Evolutionary conservation across 2,888 invertebrate genomes (phyloP).

Genomic region (Lagria hirta): DNA sequence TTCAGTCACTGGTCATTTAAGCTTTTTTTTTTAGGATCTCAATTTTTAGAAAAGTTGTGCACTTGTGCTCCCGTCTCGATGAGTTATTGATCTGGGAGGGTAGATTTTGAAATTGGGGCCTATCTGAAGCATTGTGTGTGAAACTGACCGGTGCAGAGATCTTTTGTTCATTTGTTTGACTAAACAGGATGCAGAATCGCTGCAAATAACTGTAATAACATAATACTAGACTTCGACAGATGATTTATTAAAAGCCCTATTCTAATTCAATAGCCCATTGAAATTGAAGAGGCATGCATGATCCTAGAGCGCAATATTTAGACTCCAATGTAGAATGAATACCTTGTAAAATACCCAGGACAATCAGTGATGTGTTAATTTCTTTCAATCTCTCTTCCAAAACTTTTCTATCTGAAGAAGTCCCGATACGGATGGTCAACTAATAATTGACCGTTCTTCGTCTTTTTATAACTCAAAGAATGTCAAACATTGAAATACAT

Average conservation of each 20-base stretch:
- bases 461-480: background rate
- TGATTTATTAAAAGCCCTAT: slow-evolving; percentile 49
- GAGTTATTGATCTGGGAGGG: slow-evolving; percentile 20
- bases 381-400: background rate
- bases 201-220: slow-evolving; percentile 51
- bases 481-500: slow-evolving; percentile 1
- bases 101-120: slow-evolving; percentile 29
- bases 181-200: slow-evolving; percentile 50
- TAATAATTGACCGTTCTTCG: background rate
- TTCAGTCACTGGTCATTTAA: too few relatives aligned
- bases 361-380: slow-evolving; percentile 26
- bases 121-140: slow-evolving; percentile 32
- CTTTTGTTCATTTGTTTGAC: slow-evolving; percentile 46
- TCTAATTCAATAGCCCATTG: slow-evolving; percentile 24
- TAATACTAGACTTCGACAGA: slow-evolving; percentile 48
- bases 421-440: background rate
- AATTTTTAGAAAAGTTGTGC: too few relatives aligned
- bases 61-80: slow-evolving; percentile 14
- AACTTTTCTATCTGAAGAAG: background rate
- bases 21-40: too few relatives aligned
- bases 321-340: slow-evolving; percentile 28
- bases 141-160: slow-evolving; percentile 48
- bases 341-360: slow-evolving; percentile 12
- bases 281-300: slow-evolving; percentile 25
- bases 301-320: slow-evolving; percentile 28